Percentiles rank a stretch among this genome's conserved stretches.
phyloP scores from a whole-genome alignment of 2,888 invertebrate species.

The Oscheius sp. region DNA sequence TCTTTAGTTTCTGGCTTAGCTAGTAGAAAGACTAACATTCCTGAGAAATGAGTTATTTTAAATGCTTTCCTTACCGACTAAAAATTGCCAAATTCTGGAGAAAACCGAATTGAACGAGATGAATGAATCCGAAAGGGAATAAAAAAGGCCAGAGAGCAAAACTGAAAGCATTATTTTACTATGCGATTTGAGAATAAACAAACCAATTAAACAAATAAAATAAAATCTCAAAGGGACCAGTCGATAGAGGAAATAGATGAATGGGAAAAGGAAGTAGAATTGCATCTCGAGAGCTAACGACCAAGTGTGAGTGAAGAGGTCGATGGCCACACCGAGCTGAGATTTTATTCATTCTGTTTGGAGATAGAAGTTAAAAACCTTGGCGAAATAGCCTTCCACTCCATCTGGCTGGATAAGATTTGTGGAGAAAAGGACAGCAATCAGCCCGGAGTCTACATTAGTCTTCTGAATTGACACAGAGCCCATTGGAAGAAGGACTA shows the following conservation, averaged over 20 bases:
- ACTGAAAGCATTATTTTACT: too few relatives aligned
- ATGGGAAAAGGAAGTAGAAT: not conserved
- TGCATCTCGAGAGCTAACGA: constrained; percentile 1
- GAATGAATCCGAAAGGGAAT: too few relatives aligned
- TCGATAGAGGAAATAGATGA: not conserved
- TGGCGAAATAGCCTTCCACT: not conserved
- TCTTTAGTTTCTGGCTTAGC: too few relatives aligned
- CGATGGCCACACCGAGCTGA: not conserved
- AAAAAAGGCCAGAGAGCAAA: not conserved
- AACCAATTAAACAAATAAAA: too few relatives aligned
- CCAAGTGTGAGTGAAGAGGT: constrained; percentile 10
- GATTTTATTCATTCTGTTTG: not conserved
- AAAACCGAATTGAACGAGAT: not conserved
- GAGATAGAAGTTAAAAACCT: not conserved
- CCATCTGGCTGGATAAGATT: not conserved
- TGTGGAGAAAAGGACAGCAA: not conserved
- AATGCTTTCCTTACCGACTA: too few relatives aligned
- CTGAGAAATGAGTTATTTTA: too few relatives aligned
- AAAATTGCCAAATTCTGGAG: not conserved
- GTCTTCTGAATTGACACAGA: too few relatives aligned
- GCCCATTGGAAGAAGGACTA: too few relatives aligned
- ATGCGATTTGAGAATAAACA: too few relatives aligned
- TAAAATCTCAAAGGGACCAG: too few relatives aligned
- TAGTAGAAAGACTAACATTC: too few relatives aligned
- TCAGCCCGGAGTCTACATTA: not conserved